These are phyloP conservation scores for Caerostris darwini DNA, from an alignment of 1,140 invertebrate species.

Conservation along the genomic window DNA sequence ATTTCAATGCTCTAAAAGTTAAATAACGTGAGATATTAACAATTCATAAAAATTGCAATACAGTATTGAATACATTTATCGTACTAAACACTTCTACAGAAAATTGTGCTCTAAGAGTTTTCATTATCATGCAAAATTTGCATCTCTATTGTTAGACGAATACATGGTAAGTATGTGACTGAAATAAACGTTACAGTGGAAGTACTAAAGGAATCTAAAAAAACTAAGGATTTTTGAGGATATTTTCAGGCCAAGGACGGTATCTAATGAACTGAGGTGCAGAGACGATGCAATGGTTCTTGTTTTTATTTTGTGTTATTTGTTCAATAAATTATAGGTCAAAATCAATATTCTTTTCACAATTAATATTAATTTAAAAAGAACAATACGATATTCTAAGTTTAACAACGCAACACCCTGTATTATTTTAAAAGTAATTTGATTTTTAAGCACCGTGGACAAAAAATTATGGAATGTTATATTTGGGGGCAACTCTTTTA, in stretches of 20 bases:
- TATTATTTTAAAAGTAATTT: too few relatives aligned
- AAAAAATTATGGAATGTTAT: too few relatives aligned
- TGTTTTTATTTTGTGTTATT: not conserved
- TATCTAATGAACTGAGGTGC: conserved; percentile 15
- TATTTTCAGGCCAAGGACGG: conserved; percentile 33
- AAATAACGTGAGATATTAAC: too few relatives aligned
- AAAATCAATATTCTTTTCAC: too few relatives aligned
- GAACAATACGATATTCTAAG: too few relatives aligned
- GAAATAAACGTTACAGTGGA: not conserved
- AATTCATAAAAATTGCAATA: not conserved
- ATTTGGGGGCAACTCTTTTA: too few relatives aligned
- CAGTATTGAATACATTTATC: conserved; percentile 53
- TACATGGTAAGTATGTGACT: not conserved
- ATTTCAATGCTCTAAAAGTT: too few relatives aligned
- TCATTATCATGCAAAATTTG: conserved; percentile 40
- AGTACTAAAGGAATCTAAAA: conserved; percentile 25
- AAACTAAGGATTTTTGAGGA: conserved; percentile 1
- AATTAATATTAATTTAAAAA: too few relatives aligned
- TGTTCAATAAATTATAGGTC: too few relatives aligned
- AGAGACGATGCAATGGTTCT: not conserved
- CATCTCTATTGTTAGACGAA: not conserved
- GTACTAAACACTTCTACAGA: conserved; percentile 7
- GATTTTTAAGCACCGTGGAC: too few relatives aligned
- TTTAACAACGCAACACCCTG: too few relatives aligned
- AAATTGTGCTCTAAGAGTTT: conserved; percentile 30